Base-by-base conservation (phyloP, 1,140 invertebrate species). In the Thereuonema tuberculata region DNA sequence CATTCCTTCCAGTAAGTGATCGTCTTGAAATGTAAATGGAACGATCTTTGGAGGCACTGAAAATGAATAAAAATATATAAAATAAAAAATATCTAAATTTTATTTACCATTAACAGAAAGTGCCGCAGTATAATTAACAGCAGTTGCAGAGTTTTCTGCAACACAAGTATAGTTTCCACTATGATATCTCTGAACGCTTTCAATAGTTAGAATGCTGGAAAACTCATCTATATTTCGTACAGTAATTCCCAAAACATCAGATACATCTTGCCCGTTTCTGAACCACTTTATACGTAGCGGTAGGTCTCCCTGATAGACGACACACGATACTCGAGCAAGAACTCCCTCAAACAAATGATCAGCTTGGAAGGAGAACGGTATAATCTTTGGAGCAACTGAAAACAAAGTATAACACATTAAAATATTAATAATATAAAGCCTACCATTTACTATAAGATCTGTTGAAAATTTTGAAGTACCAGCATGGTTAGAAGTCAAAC, bases 131-230 rank as follows among this genome's bases (percentile, higher is more conserved):
- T 69, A 72, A 62, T 67, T 73, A 1, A 64, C 68, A 3, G 62
- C 66, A 3, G 73, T 72, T 3, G 72, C 74, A 9, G 65, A 65
- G 26, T 68, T 68, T 14, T 61, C 62, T 24, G 49, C 80, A 62
- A 76, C 76, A 70, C 82, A 84, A 49, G 80, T 80, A 71, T 83
- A 84, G 69, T 81, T 81, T 63, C 82, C 82, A 28, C 66, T 65
- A 24, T 84, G 83, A 59, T 75, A 72, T 15, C 83, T 79, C 61
- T 77, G 77, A 9, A 84, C 78, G 2, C 78, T 75, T 77, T 81
- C 71, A 59, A 77, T 80, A 58, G 66, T 76, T 46, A 71, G 70
- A 21, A 68, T 80, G 84, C 83, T 66, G 12, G 66, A 61, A 52
- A 59, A 60, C n/a, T 48, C 49, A n/a, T 62, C 59, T 14, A 63